These are phyloP conservation scores for Aphis gossypii DNA, from an alignment of 1,140 invertebrate genomes.

Conservation along the genomic window DNA sequence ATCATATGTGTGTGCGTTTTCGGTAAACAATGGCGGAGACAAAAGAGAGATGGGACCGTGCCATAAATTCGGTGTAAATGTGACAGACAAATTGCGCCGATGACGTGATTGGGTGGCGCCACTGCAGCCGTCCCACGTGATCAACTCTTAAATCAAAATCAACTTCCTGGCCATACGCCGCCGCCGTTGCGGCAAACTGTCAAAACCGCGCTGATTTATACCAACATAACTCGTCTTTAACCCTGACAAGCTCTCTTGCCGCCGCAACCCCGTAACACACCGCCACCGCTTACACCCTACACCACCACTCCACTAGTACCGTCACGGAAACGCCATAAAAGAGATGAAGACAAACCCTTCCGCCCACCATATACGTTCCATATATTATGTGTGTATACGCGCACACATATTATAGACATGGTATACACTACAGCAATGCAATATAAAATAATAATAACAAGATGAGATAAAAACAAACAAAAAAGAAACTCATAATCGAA, in stretches of 20 bases:
- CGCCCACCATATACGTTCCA: background rate
- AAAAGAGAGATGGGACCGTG: conserved; percentile 36
- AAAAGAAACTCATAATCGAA: background rate
- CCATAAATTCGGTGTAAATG: conserved; percentile 51
- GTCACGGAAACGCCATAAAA: conserved; percentile 35
- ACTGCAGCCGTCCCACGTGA: conserved; percentile 30
- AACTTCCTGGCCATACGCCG: conserved; percentile 55
- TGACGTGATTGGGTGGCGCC: conserved; percentile 56
- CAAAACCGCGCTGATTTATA: conserved; percentile 57
- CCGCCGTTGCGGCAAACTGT: conserved; percentile 49
- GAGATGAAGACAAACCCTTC: conserved; percentile 52
- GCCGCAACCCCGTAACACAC: background rate
- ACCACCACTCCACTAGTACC: background rate
- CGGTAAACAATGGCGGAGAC: conserved; percentile 20
- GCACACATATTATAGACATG: background rate
- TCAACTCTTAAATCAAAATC: conserved; percentile 58
- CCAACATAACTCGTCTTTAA: conserved; percentile 57
- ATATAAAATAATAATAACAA: background rate
- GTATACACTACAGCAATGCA: background rate
- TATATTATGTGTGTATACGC: conserved; percentile 7
- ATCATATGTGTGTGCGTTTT: background rate
- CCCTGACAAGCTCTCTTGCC: conserved; percentile 43
- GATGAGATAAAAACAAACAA: background rate
- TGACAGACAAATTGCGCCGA: conserved; percentile 56
- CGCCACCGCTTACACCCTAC: background rate